phyloP scores from a whole-genome alignment of 2,113 vertebrate genomes.

The Gulo gulo region DNA sequence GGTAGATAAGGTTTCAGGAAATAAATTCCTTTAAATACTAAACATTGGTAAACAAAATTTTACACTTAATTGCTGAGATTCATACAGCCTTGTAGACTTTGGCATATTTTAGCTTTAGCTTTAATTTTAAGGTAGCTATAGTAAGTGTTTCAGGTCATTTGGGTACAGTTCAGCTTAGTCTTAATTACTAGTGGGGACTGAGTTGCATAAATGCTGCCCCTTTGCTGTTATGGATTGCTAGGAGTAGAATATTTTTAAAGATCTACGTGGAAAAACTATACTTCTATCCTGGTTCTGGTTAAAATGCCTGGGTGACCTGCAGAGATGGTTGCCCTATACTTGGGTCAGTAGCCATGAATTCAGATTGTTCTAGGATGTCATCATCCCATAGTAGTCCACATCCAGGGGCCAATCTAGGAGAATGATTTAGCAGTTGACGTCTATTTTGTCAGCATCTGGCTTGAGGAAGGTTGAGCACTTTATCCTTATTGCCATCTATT shows the following conservation, averaged over 20 bases:
- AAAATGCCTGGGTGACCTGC: background rate
- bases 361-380: background rate
- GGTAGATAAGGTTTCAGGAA: constrained; percentile 20
- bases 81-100: background rate
- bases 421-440: background rate
- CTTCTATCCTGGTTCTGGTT: background rate
- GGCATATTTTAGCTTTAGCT: background rate
- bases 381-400: background rate
- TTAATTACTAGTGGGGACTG: background rate
- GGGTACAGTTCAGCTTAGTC: background rate
- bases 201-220: background rate
- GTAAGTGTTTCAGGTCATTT: background rate
- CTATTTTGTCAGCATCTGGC: background rate
- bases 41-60: constrained; percentile 1
- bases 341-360: background rate
- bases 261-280: background rate
- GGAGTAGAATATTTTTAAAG: background rate
- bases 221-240: background rate
- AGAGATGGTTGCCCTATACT: background rate
- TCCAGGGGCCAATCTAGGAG: background rate
- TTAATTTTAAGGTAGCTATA: constrained; percentile 1
- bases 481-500: background rate
- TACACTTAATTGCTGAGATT: background rate
- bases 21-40: constrained; percentile 22
- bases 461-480: background rate